Evolutionary conservation across 1,140 invertebrate genomes (phyloP).

Genomic region (Scaptomyza montana): DNA sequence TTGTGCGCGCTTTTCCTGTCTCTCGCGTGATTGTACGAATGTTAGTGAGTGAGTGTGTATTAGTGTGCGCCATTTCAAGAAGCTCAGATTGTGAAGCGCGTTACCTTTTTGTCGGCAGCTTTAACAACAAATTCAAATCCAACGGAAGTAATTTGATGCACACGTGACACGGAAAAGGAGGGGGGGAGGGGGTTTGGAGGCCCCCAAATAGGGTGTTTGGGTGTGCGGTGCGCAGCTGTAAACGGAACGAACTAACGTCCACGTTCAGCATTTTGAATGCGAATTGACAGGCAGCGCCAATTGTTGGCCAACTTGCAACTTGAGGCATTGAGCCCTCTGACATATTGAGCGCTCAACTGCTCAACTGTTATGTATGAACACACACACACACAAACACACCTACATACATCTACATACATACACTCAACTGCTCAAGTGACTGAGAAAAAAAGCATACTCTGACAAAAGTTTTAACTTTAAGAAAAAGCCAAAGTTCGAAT

Average conservation of each 20-base stretch:
- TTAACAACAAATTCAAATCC: slow-evolving; percentile 77
- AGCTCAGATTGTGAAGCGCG: slow-evolving; percentile 54
- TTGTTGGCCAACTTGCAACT: slow-evolving; percentile 22
- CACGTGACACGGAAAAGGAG: slow-evolving; percentile 32
- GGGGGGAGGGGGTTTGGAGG: neutral
- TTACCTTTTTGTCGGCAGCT: slow-evolving; percentile 65
- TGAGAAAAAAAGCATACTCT: neutral
- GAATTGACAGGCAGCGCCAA: slow-evolving; percentile 57
- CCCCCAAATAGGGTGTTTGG: neutral
- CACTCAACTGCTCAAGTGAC: slow-evolving; percentile 22
- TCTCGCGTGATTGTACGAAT: slow-evolving; percentile 74
- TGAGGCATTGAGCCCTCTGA: slow-evolving; percentile 24
- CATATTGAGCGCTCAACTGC: slow-evolving; percentile 48
- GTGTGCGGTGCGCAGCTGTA: neutral
- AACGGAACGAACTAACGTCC: slow-evolving; percentile 18
- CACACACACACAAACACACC: slow-evolving; percentile 49
- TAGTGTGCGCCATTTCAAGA: slow-evolving; percentile 57
- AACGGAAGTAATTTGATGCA: slow-evolving; percentile 79
- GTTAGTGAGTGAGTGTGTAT: neutral
- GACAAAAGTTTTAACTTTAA: too few species aligned
- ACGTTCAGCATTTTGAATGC: slow-evolving; percentile 59
- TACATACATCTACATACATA: neutral
- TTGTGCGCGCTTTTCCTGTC: slow-evolving; percentile 77
- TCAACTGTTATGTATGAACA: slow-evolving; percentile 58
- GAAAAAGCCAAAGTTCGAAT: too few species aligned